phyloP scores from a whole-genome alignment of 64 coral and sea anemone species.

The Dendrophyllia cribrosa region DNA sequence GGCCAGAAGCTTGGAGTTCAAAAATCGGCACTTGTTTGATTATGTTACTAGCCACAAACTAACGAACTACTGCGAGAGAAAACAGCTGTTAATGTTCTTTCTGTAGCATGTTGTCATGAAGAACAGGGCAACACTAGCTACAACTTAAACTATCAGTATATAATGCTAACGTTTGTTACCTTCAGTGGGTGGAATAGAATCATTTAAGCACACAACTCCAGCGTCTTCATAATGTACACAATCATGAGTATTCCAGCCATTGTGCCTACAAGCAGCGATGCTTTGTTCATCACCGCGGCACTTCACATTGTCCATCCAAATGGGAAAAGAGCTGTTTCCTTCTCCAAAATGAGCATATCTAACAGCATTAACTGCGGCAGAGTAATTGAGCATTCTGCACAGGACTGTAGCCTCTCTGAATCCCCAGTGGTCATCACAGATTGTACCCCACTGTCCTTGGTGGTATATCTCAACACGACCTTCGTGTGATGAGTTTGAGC shows the following conservation, averaged over 20 bases:
- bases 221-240: slow-evolving; percentile 50
- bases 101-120: no score
- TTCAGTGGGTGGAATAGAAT: background rate
- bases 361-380: slow-evolving; percentile 6
- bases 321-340: slow-evolving; percentile 17
- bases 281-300: slow-evolving; percentile 8
- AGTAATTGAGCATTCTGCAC: slow-evolving; percentile 73
- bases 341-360: slow-evolving; percentile 13
- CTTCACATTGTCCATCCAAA: slow-evolving; percentile 73
- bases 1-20: no score
- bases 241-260: slow-evolving; percentile 43
- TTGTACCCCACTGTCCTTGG: slow-evolving; percentile 73
- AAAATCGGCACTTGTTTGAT: no score
- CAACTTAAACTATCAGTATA: no score
- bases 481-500: slow-evolving; percentile 32
- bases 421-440: slow-evolving; percentile 68
- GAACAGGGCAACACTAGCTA: no score
- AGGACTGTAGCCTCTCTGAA: slow-evolving; percentile 64
- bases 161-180: background rate
- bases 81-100: no score
- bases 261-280: slow-evolving; percentile 54
- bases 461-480: slow-evolving; percentile 80
- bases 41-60: no score
- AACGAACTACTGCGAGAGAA: no score
- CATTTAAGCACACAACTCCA: slow-evolving; percentile 24